Conservation (phyloP, 2,888 invertebrate genomes). For the Idaea aversata region DNA sequence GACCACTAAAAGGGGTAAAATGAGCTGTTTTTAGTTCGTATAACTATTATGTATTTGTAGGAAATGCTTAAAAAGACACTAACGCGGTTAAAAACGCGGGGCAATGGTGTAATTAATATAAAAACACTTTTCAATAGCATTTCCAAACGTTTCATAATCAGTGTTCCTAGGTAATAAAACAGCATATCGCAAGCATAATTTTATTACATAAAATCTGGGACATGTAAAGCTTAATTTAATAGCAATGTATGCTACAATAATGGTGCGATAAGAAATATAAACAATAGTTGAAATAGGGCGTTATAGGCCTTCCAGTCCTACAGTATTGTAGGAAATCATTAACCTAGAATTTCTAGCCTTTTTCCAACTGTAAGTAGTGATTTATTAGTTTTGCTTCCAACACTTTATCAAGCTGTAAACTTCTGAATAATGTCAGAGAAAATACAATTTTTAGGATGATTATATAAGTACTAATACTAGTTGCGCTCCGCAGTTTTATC, state of each 20-base stretch:
- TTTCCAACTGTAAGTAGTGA: slow-evolving; percentile 7
- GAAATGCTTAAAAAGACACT: no score
- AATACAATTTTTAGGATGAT: no score
- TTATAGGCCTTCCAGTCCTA: slow-evolving; percentile 36
- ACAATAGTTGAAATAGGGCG: slow-evolving; percentile 56
- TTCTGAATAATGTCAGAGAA: no score
- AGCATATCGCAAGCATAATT: slow-evolving; percentile 28
- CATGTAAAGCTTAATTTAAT: slow-evolving; percentile 60
- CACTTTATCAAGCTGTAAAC: not conserved
- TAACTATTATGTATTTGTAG: no score
- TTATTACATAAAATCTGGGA: slow-evolving; percentile 55
- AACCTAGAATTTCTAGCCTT: slow-evolving; percentile 51
- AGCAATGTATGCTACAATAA: slow-evolving; percentile 47
- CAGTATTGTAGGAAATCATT: slow-evolving; percentile 51
- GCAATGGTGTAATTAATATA: not conserved
- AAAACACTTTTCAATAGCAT: slow-evolving; percentile 1
- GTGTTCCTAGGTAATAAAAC: slow-evolving; percentile 18
- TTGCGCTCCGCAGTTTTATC: no score
- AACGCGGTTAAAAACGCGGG: no score
- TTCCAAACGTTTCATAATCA: slow-evolving; percentile 7
- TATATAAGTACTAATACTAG: no score
- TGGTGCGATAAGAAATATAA: slow-evolving; percentile 57
- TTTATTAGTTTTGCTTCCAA: slow-evolving; percentile 6
- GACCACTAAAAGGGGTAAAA: no score
- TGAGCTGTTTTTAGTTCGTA: no score